Base-by-base conservation (phyloP, 2,797 vertebrate genomes). In the Dromococcyx pavoninus region DNA sequence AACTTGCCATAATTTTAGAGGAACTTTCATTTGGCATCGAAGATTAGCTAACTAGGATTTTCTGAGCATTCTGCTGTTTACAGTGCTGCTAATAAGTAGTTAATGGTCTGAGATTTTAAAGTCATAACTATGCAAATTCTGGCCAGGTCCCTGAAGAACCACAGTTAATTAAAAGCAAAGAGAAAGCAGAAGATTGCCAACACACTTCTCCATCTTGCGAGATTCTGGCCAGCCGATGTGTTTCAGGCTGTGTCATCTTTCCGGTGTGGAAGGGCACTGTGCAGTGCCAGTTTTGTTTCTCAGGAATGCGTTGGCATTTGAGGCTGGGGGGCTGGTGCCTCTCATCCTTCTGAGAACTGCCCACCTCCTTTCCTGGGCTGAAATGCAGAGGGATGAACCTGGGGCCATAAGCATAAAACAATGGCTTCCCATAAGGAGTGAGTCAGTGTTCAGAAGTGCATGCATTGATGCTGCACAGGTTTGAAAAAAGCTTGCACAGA, bases 61-160 rank as follows among this genome's bases (percentile, higher is more conserved):
- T 95, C 90, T 82, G 74, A 94, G 53, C 84, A 89, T 89, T 96
- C 77, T 76, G 44, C 92, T 96, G 94, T 95, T 96, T 96, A 91
- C 57, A 65, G 71, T 87, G 71, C 71, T 64, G 67, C 74, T 96
- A 95, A 95, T 93, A 93, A 92, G 90, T 78, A 92, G 89, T 94
- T 95, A 95, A 95, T 87, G 90, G 91, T 82, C 64, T 94, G 93
- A 94, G 88, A 89, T 95, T 96, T 92, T 92, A 25, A 92, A 95
- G 94, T 91, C 92, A 87, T 95, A 95, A 93, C 90, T 92, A 93
- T 85, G 94, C 86, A 95, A 96, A 96, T 95, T 94, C 86, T 81
- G 90, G 67, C 74, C 93, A 94, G 67, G 74, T 95, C 95, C 92
- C 90, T 43, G 21, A 94, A 96, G 86, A 78, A 90, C 48, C 32